A percentile compares a stretch with the other conserved stretches of the same genome.
Evolutionary conservation across 2,797 vertebrate species (phyloP).

Genomic region (Microtus agrestis): DNA sequence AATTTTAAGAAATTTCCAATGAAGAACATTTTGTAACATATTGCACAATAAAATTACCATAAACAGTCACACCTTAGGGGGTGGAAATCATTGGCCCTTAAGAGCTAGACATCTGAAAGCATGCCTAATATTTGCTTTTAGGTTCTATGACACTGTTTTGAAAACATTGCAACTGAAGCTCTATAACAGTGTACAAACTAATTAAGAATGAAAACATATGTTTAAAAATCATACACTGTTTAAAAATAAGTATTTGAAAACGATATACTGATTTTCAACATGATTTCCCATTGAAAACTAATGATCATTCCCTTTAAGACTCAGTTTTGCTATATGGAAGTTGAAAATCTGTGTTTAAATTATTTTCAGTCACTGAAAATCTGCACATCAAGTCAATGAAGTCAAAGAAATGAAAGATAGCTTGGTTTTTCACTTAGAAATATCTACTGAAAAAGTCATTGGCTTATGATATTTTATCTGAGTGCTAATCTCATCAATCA

Average conservation of each 20-base stretch:
- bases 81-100: background rate
- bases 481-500: conserved; percentile 82
- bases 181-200: conserved; percentile 52
- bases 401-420: conserved; percentile 34
- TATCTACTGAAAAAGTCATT: conserved; percentile 38
- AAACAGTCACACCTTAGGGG: background rate
- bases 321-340: background rate
- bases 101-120: conserved; percentile 22
- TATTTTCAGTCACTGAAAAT: conserved; percentile 65
- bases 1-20: background rate
- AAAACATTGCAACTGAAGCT: conserved; percentile 44
- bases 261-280: conserved; percentile 54
- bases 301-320: conserved; percentile 12
- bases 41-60: background rate
- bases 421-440: conserved; percentile 42
- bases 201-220: conserved; percentile 15
- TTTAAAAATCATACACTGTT: conserved; percentile 62
- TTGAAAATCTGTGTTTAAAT: conserved; percentile 56
- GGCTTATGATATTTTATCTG: conserved; percentile 76
- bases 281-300: conserved; percentile 36
- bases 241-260: conserved; percentile 55
- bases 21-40: background rate
- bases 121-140: background rate
- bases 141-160: background rate
- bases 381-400: conserved; percentile 57